Evolutionary conservation across 2,113 vertebrate genomes (phyloP), one percentile per base, ranked within the genome.

Genomic region (Craseonycteris thonglongyai): DNA sequence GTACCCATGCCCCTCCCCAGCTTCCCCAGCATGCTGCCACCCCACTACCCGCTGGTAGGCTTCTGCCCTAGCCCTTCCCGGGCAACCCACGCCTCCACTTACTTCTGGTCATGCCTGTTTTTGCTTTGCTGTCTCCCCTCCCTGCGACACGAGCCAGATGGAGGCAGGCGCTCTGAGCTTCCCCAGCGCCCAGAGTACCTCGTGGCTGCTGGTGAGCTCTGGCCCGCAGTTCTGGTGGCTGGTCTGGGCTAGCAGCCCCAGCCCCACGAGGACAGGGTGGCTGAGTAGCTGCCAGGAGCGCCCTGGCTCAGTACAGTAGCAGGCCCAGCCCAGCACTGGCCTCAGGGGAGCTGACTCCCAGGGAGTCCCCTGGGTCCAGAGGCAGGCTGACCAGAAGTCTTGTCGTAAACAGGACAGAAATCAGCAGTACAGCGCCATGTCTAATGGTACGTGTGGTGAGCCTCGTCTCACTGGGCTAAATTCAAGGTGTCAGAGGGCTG

Each of bases 171-270:
- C 51, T 38, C 40, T 9, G 38, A 28, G 42, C 16, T 4, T 11
- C 33, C 71, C 18, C 13, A 65, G 47, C 10, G n/a, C 72, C 68
- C 12, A 5, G 56, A 76, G 35, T 15, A 1, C 59, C 5, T 15
- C 9, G 15, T 6, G 9, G 49, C 8, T 42, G n/a, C 13, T n/a
- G 59, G 7, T 35, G 16, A 38, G 19, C 35, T 1, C 8, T 30
- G 1, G 0, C 30, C 8, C 45, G 22, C 78, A 61, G 2, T 16
- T 22, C 56, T 12, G 24, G 30, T 33, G n/a, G n/a, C n/a, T n/a
- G n/a, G n/a, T n/a, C 59, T 49, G 26, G 2, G 28, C 14, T 4
- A 38, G 90, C 47, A 82, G 56, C 21, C 38, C 38, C 14, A 0
- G 3, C 59, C 84, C 61, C 26, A 19, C 6, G 35, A 26, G 24